These are phyloP conservation scores for Leptogaster cylindrica DNA, from an alignment of 2,888 invertebrate genomes.

Conservation along the genomic window DNA sequence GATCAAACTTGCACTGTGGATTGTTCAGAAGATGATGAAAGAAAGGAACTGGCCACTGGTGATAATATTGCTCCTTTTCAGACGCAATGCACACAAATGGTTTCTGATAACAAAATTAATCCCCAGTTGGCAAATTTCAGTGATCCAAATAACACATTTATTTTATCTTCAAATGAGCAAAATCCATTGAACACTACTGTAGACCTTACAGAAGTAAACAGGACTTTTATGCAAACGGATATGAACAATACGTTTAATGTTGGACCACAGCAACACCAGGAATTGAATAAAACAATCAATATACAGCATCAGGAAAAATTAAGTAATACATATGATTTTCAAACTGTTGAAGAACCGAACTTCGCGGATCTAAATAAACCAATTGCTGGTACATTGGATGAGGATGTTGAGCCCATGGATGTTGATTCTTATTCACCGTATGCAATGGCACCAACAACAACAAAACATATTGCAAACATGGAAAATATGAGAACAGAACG, in stretches of 20 bases:
- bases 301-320: background rate
- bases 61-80: too few species aligned
- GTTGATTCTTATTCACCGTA: constrained; percentile 50
- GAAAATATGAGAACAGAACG: background rate
- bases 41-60: too few species aligned
- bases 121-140: too few species aligned
- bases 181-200: constrained; percentile 32
- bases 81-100: too few species aligned
- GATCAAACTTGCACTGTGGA: too few species aligned
- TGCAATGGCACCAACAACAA: background rate
- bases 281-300: background rate
- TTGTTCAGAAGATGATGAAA: too few species aligned
- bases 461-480: background rate
- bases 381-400: background rate
- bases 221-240: background rate
- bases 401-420: constrained; percentile 54
- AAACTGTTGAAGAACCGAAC: too few species aligned
- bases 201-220: background rate
- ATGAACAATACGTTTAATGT: background rate
- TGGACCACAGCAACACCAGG: background rate
- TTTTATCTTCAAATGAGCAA: too few species aligned
- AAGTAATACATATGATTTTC: too few species aligned
- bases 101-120: too few species aligned
- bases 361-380: too few species aligned
- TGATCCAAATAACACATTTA: too few species aligned